A percentile compares a stretch with the other conserved stretches of the same genome.
These are phyloP conservation scores for Drosophila anomelani DNA, from an alignment of 2,888 invertebrate species.

Conservation along the genomic window DNA sequence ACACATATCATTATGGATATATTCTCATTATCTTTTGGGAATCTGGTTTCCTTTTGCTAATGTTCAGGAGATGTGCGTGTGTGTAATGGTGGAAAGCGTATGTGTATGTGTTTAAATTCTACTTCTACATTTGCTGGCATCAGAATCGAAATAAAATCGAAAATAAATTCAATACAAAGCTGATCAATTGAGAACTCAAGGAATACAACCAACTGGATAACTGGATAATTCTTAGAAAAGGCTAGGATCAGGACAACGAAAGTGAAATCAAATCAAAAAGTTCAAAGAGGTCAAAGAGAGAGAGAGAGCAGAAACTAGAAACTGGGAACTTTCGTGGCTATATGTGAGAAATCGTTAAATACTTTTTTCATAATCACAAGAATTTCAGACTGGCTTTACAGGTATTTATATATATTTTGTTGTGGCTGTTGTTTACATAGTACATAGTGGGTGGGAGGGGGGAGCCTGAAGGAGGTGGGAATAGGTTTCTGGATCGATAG, in stretches of 20 bases:
- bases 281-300: background rate
- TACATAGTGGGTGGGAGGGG: background rate
- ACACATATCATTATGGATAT: too few relatives aligned
- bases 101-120: constrained; percentile 4
- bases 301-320: constrained; percentile 28
- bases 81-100: background rate
- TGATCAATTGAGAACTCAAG: constrained; percentile 24
- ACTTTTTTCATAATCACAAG: constrained; percentile 39
- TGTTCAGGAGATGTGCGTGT: background rate
- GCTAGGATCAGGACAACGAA: constrained; percentile 24
- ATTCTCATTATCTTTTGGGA: constrained; percentile 2
- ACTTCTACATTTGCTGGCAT: constrained; percentile 38
- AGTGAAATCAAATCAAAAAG: constrained; percentile 13
- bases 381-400: constrained; percentile 41
- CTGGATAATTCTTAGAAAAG: constrained; percentile 11
- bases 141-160: constrained; percentile 20
- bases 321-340: constrained; percentile 35
- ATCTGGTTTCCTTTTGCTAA: background rate
- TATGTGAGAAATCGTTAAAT: constrained; percentile 34
- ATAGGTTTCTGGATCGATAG: background rate
- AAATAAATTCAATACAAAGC: constrained; percentile 28
- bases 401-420: constrained; percentile 18
- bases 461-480: background rate
- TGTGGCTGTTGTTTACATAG: constrained; percentile 30
- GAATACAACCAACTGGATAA: constrained; percentile 10